Percentiles rank a stretch among this genome's conserved stretches.
phyloP scores from a whole-genome alignment of 2,797 vertebrate species.

The Podargus strigoides region DNA sequence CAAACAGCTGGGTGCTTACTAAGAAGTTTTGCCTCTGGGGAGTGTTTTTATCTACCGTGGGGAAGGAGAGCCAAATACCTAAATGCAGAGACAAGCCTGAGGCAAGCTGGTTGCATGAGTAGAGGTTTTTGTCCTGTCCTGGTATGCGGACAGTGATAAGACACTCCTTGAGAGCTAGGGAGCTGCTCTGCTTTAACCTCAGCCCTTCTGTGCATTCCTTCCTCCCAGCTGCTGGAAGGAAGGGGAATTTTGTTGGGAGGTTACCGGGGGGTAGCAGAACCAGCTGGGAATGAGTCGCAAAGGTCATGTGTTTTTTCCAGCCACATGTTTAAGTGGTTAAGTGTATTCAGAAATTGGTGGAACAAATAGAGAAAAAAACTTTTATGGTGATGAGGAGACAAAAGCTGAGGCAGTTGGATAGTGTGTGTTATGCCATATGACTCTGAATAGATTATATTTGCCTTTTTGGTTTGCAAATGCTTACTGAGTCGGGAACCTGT shows the following conservation, averaged over 20 bases:
- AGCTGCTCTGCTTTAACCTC: not conserved
- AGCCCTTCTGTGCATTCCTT: not conserved
- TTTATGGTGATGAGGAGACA: not conserved
- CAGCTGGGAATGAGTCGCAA: not conserved
- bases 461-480: not conserved
- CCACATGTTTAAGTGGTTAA: not conserved
- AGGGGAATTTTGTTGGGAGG: not conserved
- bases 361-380: not conserved
- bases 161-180: not conserved
- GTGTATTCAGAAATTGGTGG: not conserved
- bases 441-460: not conserved
- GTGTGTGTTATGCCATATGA: not conserved
- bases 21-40: constrained; percentile 5
- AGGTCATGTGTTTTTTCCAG: not conserved
- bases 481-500: not conserved
- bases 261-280: not conserved
- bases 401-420: not conserved
- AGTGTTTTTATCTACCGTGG: constrained; percentile 8
- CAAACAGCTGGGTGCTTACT: not conserved
- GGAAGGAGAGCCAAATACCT: not conserved
- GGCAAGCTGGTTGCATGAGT: not conserved
- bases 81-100: not conserved
- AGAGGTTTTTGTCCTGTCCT: not conserved
- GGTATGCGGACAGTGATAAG: not conserved
- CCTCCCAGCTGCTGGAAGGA: not conserved